Base-by-base conservation (phyloP, 2,888 invertebrate species). In the Agonum fuliginosum region DNA sequence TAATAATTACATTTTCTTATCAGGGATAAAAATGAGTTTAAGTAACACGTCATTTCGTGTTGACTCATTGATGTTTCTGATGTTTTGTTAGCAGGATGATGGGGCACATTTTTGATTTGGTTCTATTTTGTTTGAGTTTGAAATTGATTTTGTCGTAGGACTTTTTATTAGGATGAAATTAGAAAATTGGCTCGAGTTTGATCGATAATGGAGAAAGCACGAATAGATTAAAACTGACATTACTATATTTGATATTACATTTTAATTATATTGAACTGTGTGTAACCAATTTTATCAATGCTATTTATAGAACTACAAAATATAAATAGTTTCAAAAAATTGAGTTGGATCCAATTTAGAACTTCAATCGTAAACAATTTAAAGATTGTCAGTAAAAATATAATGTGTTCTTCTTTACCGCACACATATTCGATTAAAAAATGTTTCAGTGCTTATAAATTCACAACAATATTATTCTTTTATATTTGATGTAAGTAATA, bases 1-100 rank as follows among this genome's bases (percentile, higher is more conserved):
- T 75, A 75, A 67, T 75, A 67, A 75, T 75, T 75, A 75, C 20
- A 75, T 75, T 75, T 73, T 75, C 67, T 65, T 75, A 75, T 67
- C 48, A 34, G 34, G 34, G 30, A 1, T 62, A 62, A 62, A 62
- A 62, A 62, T 62, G 34, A n/a, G 62, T 58, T 58, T 58, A 27
- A 58, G 58, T 58, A 58, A 58, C 58, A 58, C 58, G 58, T 58
- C 27, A 58, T 12, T 8, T 8, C 12, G 34, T 27, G 19, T 34
- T 37, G 62, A 62, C 27, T 62, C 12, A 27, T 27, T 58, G 24
- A 24, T 24, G 24, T 4, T n/a, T n/a, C 43, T 10, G 14, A 27
- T 62, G 30, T 6, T 62, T 62, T 51, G 17, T 46, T 46, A 20
- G 17, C 14, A 30, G 58, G 58, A 34, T 62, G 58, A 62, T 17